Evolutionary conservation across 2,888 invertebrate species (phyloP), one percentile per base, ranked within the genome.

Genomic region (Ornithoptera alexandrae): DNA sequence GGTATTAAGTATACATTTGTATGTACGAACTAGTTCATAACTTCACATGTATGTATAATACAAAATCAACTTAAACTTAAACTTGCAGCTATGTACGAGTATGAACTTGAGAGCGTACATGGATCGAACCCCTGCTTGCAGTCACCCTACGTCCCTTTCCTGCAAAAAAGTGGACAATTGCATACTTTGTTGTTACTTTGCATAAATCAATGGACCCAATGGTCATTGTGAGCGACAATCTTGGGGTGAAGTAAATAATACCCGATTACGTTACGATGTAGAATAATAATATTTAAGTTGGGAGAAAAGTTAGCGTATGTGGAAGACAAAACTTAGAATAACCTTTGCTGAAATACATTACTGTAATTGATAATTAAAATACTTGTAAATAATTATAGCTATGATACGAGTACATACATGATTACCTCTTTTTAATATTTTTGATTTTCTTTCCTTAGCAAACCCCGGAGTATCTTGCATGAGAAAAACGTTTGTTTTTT

Each of bases 111-210:
- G 53, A 53, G 18, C 68, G 72, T 70, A 65, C 59, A 72, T 72
- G 68, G 68, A 71, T 67, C 70, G 64, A 78, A 82, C 85, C 86
- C 81, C 77, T 81, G 77, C 76, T 82, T 79, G 84, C 81, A 79
- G 77, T 77, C 77, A 74, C 79, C 81, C 84, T 78, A 81, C 79
- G 78, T 72, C 73, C 84, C 85, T 83, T 82, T 81, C 74, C 78
- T 77, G 81, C 87, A 87, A 89, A 90, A 69, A 88, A 85, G 82
- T 84, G 85, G 85, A 84, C 87, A 85, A 86, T 85, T 89, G 89
- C 89, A 90, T 84, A 81, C 81, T 78, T 77, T 78, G 78, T 79
- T 80, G 77, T 80, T 81, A 83, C 84, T 88, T 88, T 90, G 90
- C 91, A 90, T 90, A 90, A 76, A 90, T 90, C 90, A 86, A 89